phyloP scores from a whole-genome alignment of 2,113 vertebrate species.

The Oceanodroma tethys region DNA sequence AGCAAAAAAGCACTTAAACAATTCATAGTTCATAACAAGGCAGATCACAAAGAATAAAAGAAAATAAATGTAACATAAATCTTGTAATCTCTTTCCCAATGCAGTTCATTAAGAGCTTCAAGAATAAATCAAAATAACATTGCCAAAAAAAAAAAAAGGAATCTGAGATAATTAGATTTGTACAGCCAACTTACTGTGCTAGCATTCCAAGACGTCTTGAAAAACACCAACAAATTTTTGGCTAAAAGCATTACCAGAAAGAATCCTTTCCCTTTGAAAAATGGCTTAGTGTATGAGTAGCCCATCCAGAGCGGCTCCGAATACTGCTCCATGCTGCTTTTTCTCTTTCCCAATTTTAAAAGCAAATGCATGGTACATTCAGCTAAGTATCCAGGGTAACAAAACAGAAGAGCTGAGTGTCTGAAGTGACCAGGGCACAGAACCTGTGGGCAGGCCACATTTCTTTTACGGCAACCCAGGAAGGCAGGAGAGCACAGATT shows the following conservation, averaged over 20 bases:
- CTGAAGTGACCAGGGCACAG: not conserved
- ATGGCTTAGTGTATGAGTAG: not conserved
- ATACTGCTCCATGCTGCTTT: not conserved
- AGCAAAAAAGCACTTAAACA: conserved; percentile 57
- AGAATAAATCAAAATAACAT: conserved; percentile 48
- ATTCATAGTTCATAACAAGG: conserved; percentile 51
- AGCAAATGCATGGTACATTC: not conserved
- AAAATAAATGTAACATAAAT: conserved; percentile 64
- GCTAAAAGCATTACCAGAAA: not conserved
- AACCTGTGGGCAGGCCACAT: not conserved
- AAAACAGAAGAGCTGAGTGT: not conserved
- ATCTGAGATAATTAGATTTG: conserved; percentile 28
- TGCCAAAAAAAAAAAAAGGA: not conserved
- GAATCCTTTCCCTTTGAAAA: not conserved
- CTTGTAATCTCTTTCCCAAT: conserved; percentile 46
- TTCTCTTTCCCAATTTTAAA: not conserved
- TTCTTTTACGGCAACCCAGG: not conserved
- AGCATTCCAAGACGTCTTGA: not conserved
- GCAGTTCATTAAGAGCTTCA: conserved; percentile 52
- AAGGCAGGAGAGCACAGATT: not conserved
- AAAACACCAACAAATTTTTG: not conserved
- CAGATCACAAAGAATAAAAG: conserved; percentile 62
- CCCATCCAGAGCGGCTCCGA: not conserved
- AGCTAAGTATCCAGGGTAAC: not conserved
- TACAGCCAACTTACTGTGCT: not conserved